Base-by-base conservation (phyloP, 2,888 invertebrate species). In the Empis stercorea region DNA sequence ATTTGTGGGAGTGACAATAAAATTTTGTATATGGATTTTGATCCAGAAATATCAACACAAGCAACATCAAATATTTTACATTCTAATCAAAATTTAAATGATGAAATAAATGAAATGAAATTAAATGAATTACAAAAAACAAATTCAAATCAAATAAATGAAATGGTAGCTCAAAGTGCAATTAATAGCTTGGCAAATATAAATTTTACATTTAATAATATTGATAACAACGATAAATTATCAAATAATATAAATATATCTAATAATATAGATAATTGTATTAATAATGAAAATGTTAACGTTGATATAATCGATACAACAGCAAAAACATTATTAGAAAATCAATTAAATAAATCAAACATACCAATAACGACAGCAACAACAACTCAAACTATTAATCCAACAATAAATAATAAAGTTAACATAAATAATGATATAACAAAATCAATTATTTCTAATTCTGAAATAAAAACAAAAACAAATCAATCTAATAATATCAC, bases 1-100 rank as follows among this genome's bases (percentile, higher is more conserved):
- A 46, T 13, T 37, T 44, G 30, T 23, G 42, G 9, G 1, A 14
- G 43, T 14, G 53, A 53, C 17, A 52, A 51, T 54, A 54, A 55
- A 41, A 48, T 54, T 10, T 38, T 51, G 10, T 55, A 52, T 39
- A 56, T 52, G 36, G 58, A 59, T 20, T 52, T 57, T 42, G 55
- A 54, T 4, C 53, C 56, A 10, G 54, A 55, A 20, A 47, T 46
- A 42, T 44, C 49, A 10, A 38, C 45, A 2, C 10, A 20, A 27
- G 7, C 23, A 27, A 27, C 23, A 27, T 6, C 20, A 20, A 20
- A 20, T 20, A 2, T 27, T 27, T 27, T 9, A 27, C 23, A 2
- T 5, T 41, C 16, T 3, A 47, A 47, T 16, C 10, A 17, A 39
- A 15, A 44, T 17, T 23, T 30, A 27, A 52, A 44, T 44, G 17